phyloP scores from a whole-genome alignment of 1,140 invertebrate genomes.

The Hylaeus volcanicus region DNA sequence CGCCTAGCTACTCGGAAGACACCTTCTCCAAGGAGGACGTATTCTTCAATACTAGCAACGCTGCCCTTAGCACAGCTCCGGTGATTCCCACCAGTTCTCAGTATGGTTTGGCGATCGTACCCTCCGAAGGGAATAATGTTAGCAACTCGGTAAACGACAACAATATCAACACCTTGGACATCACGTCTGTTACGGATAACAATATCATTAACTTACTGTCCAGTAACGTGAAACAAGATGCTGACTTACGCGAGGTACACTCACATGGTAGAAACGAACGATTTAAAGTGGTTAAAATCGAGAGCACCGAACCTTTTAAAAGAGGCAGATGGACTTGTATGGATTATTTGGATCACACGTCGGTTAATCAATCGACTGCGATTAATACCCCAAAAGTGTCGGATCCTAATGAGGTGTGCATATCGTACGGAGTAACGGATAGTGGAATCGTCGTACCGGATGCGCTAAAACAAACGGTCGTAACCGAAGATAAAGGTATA shows the following conservation, averaged over 20 bases:
- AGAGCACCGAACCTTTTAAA: constrained; percentile 96
- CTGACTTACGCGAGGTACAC: constrained; percentile 86
- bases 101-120: constrained; percentile 89
- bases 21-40: constrained; percentile 91
- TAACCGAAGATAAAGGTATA: constrained; percentile 68
- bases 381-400: constrained; percentile 74
- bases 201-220: constrained; percentile 80
- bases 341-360: constrained; percentile 95
- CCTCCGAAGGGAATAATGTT: constrained; percentile 82
- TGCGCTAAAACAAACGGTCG: constrained; percentile 63
- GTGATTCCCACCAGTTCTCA: constrained; percentile 92
- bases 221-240: constrained; percentile 82
- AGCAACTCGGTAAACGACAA: constrained; percentile 83
- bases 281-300: constrained; percentile 98
- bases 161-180: constrained; percentile 84
- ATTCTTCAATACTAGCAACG: constrained; percentile 88
- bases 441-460: constrained; percentile 75
- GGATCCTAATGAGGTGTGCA: constrained; percentile 78
- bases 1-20: constrained; percentile 91
- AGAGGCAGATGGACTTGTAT: constrained; percentile 97
- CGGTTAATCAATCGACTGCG: constrained; percentile 81
- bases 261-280: constrained; percentile 89
- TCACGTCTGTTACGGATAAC: constrained; percentile 78
- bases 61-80: constrained; percentile 87
- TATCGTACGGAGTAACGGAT: constrained; percentile 79